These are phyloP conservation scores for Deroplatys truncata DNA, from an alignment of 2,888 invertebrate species.

Conservation along the genomic window DNA sequence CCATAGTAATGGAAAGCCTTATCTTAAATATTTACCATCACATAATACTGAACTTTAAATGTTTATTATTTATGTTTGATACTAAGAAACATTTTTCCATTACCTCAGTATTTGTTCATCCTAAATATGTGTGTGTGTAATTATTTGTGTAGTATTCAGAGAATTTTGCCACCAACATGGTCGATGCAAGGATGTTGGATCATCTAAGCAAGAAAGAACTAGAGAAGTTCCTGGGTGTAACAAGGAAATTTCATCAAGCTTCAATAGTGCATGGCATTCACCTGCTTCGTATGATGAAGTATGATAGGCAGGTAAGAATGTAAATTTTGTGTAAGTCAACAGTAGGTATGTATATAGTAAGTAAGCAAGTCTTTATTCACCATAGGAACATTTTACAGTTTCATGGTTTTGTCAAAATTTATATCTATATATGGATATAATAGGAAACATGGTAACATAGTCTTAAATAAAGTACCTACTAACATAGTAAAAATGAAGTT, in stretches of 20 bases:
- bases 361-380: too few relatives aligned
- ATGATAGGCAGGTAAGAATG: conserved; percentile 73
- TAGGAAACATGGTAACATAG: too few relatives aligned
- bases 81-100: background rate
- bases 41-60: too few relatives aligned
- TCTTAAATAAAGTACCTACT: too few relatives aligned
- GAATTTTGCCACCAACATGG: conserved; percentile 81
- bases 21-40: too few relatives aligned
- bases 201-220: conserved; percentile 90
- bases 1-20: too few relatives aligned
- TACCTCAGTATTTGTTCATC: background rate
- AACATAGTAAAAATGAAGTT: too few relatives aligned
- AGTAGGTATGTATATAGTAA: background rate
- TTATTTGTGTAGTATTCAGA: conserved; percentile 68
- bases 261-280: conserved; percentile 93
- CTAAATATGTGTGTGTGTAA: background rate
- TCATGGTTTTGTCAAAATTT: too few relatives aligned
- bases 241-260: conserved; percentile 90
- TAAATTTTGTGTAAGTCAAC: background rate
- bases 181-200: conserved; percentile 90
- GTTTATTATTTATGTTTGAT: background rate
- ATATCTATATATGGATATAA: too few relatives aligned
- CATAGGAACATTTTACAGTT: too few relatives aligned
- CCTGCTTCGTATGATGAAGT: conserved; percentile 84
- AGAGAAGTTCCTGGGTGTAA: conserved; percentile 88